Evolutionary conservation across 2,797 vertebrate genomes (phyloP).

Genomic region (Macropus fuliginosus): DNA sequence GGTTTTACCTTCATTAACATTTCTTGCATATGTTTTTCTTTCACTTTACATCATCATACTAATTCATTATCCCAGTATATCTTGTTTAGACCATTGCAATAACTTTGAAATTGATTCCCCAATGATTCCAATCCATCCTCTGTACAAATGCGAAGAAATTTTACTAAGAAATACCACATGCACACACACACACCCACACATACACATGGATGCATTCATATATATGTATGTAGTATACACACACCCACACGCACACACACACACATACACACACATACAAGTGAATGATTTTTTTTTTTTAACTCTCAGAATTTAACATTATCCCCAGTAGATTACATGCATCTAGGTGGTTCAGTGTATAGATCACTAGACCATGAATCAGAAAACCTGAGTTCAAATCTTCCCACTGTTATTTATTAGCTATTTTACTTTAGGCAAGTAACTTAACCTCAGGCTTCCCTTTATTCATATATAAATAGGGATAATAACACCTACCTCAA

Average conservation of each 20-base stretch:
- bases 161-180: neutral
- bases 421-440: neutral
- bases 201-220: neutral
- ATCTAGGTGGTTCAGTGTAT: neutral
- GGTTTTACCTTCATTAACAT: neutral
- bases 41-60: too few relatives aligned
- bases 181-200: too few relatives aligned
- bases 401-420: neutral
- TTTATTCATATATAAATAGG: neutral
- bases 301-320: neutral
- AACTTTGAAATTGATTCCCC: too few relatives aligned
- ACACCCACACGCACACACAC: rapidly evolving
- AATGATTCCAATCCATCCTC: neutral
- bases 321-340: too few relatives aligned
- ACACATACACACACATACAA: too few relatives aligned
- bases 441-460: neutral
- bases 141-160: neutral
- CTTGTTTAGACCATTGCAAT: too few relatives aligned
- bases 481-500: neutral
- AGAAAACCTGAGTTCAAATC: neutral
- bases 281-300: too few relatives aligned
- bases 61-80: too few relatives aligned
- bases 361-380: neutral
- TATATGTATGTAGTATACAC: neutral
- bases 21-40: too few relatives aligned